A percentile compares a stretch with the other conserved stretches of the same genome.
These are phyloP conservation scores for Coelopa frigida DNA, from an alignment of 1,140 invertebrate species.

Conservation along the genomic window DNA sequence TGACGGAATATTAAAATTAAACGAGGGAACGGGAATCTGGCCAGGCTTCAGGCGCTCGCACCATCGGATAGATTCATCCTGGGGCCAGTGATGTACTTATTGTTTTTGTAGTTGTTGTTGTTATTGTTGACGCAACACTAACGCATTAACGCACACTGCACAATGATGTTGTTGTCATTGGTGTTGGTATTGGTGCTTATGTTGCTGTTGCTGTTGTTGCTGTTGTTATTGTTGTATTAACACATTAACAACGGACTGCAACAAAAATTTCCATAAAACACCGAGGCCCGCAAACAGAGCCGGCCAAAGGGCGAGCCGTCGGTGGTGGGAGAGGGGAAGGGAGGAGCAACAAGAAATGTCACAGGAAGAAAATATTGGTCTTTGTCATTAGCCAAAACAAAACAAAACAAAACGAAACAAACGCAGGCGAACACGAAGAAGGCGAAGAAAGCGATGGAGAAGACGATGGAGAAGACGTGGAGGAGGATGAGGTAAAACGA, in stretches of 20 bases:
- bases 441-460: neutral
- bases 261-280: constrained; percentile 45
- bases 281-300: constrained; percentile 2
- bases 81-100: no score
- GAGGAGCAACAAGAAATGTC: constrained; percentile 26
- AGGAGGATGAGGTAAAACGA: constrained; percentile 4
- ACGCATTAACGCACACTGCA: no score
- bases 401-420: constrained; percentile 17
- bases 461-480: constrained; percentile 2
- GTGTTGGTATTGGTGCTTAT: neutral
- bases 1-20: no score
- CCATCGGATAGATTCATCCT: no score
- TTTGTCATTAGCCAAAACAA: constrained; percentile 43
- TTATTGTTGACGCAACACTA: no score
- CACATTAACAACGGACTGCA: constrained; percentile 45
- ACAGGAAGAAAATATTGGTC: constrained; percentile 45
- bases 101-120: no score
- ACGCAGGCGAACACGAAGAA: neutral
- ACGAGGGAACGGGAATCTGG: no score
- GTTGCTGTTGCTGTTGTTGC: neutral
- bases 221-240: constrained; percentile 32
- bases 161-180: neutral
- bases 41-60: no score
- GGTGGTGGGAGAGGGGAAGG: constrained; percentile 16
- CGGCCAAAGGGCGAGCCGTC: neutral